These are phyloP conservation scores for Caerostris extrusa DNA, from an alignment of 1,140 invertebrate species.

Conservation along the genomic window DNA sequence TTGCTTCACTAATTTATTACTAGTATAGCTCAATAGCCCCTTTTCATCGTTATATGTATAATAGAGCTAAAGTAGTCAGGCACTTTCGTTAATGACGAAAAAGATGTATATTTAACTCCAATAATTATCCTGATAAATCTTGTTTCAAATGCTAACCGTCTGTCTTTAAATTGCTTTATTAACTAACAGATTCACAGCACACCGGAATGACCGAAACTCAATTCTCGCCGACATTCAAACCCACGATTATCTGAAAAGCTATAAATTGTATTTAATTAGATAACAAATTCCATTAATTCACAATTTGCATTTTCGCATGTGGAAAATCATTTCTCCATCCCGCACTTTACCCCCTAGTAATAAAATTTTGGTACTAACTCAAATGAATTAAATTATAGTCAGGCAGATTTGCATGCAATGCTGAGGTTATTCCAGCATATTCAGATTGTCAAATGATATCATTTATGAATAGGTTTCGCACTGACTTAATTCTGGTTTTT, in stretches of 20 bases:
- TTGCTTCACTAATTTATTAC: no score
- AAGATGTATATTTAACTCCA: not conserved
- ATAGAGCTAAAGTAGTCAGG: not conserved
- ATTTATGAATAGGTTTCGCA: not conserved
- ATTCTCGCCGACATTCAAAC: not conserved
- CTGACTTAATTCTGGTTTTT: not conserved
- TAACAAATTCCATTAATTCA: not conserved
- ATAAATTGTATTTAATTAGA: slow-evolving; percentile 29
- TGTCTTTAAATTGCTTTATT: not conserved
- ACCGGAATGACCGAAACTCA: not conserved
- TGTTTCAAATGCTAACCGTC: not conserved
- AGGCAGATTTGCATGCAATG: not conserved
- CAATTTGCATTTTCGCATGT: slow-evolving; percentile 28
- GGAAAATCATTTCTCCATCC: not conserved
- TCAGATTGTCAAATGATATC: not conserved
- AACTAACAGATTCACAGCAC: not conserved
- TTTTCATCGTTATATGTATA: no score
- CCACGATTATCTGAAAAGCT: not conserved
- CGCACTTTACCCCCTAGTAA: not conserved
- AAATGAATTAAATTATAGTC: not conserved
- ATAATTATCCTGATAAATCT: not conserved
- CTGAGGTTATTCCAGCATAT: not conserved
- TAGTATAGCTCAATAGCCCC: no score
- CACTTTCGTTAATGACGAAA: not conserved
- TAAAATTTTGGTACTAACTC: not conserved